A percentile compares a stretch with the other conserved stretches of the same genome.
These are phyloP conservation scores for Nyctereutes procyonoides DNA, from an alignment of 2,113 vertebrate species.

Conservation along the genomic window DNA sequence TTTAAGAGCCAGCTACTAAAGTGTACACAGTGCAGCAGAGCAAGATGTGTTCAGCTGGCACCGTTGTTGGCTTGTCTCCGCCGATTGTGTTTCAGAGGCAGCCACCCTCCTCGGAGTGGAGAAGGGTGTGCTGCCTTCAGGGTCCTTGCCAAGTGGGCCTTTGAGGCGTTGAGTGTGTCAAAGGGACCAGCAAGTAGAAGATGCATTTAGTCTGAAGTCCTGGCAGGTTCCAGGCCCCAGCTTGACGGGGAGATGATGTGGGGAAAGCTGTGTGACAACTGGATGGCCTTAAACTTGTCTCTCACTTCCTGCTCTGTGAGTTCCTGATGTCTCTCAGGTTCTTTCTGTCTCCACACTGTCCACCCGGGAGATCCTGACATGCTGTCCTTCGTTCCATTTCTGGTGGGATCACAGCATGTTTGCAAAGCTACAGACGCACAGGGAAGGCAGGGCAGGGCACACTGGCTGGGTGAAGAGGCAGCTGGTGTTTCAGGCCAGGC, in stretches of 20 bases:
- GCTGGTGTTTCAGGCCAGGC: not conserved
- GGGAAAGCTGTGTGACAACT: conserved; percentile 33
- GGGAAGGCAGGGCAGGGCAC: not conserved
- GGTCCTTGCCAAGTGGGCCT: conserved; percentile 22
- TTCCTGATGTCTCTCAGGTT: conserved; percentile 15
- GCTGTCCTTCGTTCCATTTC: not conserved
- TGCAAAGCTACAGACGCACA: not conserved
- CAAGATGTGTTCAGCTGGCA: not conserved
- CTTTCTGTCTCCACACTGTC: not conserved
- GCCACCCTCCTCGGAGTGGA: not conserved
- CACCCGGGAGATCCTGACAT: not conserved
- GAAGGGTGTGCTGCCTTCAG: not conserved
- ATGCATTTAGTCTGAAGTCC: conserved; percentile 54
- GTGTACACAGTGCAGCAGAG: not conserved
- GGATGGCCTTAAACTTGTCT: conserved; percentile 29
- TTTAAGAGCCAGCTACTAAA: not conserved
- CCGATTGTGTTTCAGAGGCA: not conserved
- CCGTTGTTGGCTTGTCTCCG: not conserved
- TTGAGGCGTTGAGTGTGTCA: conserved; percentile 18
- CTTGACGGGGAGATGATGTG: not conserved
- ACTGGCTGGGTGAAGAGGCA: not conserved
- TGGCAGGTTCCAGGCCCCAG: not conserved
- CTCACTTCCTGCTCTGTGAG: conserved; percentile 36
- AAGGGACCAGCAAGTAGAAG: conserved; percentile 37
- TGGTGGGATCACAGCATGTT: not conserved